Base-by-base conservation (phyloP, 2,797 vertebrate genomes). In the Phrynocephalus forsythii region DNA sequence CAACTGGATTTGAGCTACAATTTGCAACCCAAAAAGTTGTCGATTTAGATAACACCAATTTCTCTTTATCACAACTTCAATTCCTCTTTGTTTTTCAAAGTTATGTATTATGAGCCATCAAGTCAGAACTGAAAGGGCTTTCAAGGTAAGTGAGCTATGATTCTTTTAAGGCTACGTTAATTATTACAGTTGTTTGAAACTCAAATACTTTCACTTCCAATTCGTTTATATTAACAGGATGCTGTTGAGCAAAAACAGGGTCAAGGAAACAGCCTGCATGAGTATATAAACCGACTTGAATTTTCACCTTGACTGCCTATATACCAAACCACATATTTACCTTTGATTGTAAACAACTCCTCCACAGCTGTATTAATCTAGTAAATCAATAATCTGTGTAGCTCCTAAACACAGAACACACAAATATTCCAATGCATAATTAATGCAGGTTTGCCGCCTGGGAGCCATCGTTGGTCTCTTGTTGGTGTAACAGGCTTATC, bases 351-450 rank as follows among this genome's bases (percentile, higher is more conserved):
- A 92, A 88, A 90, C 92, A 92, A 88, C 81, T 0, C 13, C 91
- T 94, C 91, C 89, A 0, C 90, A 93, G 91, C 92, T 92, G 90
- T 94, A 93, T 94, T 90, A 88, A 94, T 89, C 93, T 67, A 48
- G 63, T 92, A 91, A 86, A 94, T 86, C 94, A 95, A 94, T 92
- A 94, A 90, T 89, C 68, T 16, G 18, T 18, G 26, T 68, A 69
- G 88, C 87, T 88, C 87, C 93, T 94, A 93, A 94, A 89, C 73
- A 91, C 87, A 83, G 68, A 90, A 87, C 71, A 1, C 84, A 93
- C 92, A 92, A 93, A 91, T 71, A 91, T 91, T 88, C 93, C 88
- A 90, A 94, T 95, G 84, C 93, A 94, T 95, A 95, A 95, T 95
- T 95, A 93, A 95, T 94, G 91, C 0, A 0, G 85, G 83, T 91